These are phyloP conservation scores for Vespertilio murinus DNA, from an alignment of 2,797 vertebrate genomes.

Conservation along the genomic window DNA sequence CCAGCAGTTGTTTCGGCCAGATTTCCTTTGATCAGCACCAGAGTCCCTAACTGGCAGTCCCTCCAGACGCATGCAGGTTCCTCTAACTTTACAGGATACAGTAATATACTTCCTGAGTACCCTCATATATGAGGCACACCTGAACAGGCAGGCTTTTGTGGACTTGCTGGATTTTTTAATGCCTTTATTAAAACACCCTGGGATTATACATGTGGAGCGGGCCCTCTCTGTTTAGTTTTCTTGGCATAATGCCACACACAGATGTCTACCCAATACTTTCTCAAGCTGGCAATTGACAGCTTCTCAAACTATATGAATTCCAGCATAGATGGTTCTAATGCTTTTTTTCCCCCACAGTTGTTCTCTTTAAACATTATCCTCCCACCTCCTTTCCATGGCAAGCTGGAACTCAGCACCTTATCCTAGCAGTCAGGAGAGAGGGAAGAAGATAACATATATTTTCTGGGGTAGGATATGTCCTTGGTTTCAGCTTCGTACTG, in stretches of 20 bases:
- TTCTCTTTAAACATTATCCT: background rate
- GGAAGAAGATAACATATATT: background rate
- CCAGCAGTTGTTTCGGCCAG: constrained; percentile 24
- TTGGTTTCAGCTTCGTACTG: background rate
- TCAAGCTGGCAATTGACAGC: background rate
- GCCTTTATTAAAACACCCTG: background rate
- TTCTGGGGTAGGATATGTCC: background rate
- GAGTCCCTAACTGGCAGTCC: background rate
- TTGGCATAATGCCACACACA: background rate
- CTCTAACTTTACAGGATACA: background rate
- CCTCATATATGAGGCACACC: background rate
- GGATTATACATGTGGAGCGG: background rate
- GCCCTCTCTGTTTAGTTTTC: background rate
- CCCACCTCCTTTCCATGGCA: background rate
- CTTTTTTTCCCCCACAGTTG: background rate
- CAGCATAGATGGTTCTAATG: background rate
- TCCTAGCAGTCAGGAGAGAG: background rate
- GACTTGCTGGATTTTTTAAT: background rate
- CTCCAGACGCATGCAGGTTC: background rate
- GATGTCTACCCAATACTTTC: background rate
- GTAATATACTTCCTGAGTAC: background rate
- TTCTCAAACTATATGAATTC: background rate
- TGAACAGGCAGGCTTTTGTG: background rate
- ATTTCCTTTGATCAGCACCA: constrained; percentile 48
- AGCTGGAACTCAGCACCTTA: background rate